phyloP scores from a whole-genome alignment of 2,797 vertebrate species.

The Momotus momota region DNA sequence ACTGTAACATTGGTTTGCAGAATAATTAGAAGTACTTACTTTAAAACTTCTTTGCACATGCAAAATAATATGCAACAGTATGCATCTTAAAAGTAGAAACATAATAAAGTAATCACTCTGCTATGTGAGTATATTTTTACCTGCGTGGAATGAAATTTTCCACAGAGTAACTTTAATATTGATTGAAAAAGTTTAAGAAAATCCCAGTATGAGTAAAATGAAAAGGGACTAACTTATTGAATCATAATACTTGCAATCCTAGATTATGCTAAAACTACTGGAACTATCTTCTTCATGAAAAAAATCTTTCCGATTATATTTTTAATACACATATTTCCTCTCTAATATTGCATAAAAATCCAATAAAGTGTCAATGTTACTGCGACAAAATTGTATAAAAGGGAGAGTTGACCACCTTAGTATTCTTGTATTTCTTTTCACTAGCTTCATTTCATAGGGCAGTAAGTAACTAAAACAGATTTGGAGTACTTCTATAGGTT shows the following conservation, averaged over 20 bases:
- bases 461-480: not conserved
- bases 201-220: not conserved
- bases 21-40: not conserved
- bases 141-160: not conserved
- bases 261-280: not conserved
- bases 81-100: not conserved
- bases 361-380: not conserved
- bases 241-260: not conserved
- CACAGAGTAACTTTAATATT: not conserved
- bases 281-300: not conserved
- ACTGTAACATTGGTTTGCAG: not conserved
- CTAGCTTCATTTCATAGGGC: not conserved
- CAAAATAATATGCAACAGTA: not conserved
- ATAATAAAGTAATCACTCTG: not conserved
- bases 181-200: constrained; percentile 10
- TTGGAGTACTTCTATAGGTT: not conserved
- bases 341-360: not conserved
- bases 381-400: not conserved
- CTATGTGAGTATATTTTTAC: not conserved
- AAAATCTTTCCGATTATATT: not conserved
- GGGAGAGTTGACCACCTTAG: not conserved
- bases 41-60: not conserved
- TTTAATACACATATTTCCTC: not conserved
- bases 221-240: not conserved
- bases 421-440: not conserved